Conservation (phyloP, 2,797 vertebrate species). For the Pelochelys cantorii region DNA sequence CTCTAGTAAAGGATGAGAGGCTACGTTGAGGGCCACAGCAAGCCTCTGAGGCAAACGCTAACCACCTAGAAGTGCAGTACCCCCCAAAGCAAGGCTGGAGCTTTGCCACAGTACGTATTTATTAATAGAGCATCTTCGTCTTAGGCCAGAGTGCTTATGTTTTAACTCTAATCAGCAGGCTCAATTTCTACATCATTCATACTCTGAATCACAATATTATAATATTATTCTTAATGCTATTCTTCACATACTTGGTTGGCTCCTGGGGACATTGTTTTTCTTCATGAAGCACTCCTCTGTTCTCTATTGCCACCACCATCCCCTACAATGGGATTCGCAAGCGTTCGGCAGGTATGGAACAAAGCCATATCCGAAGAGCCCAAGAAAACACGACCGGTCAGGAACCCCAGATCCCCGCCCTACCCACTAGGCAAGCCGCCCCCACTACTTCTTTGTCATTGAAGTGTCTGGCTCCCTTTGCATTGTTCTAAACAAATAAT, state of each 20-base stretch:
- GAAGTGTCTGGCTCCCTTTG: not conserved
- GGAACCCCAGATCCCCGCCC: not conserved
- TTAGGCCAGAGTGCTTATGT: no score
- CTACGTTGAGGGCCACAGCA: no score
- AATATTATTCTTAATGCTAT: no score
- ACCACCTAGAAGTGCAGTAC: no score
- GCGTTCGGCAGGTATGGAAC: fast-evolving
- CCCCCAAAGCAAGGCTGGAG: no score
- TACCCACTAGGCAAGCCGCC: not conserved
- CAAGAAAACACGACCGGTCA: not conserved
- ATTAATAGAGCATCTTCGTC: no score
- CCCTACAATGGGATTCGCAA: not conserved
- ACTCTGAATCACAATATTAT: no score
- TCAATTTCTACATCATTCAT: not conserved
- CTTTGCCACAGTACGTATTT: no score
- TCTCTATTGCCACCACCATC: fast-evolving
- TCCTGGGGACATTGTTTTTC: no score
- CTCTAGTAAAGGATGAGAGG: no score
- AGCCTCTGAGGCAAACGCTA: no score
- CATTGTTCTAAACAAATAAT: not conserved
- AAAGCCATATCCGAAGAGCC: not conserved
- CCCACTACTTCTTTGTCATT: not conserved
- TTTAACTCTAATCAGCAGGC: not conserved
- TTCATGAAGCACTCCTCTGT: not conserved
- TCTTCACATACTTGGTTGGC: not conserved